Evolutionary conservation across 2,888 invertebrate genomes (phyloP), one percentile per base, ranked within the genome.

Genomic region (Xestia c-nigrum): DNA sequence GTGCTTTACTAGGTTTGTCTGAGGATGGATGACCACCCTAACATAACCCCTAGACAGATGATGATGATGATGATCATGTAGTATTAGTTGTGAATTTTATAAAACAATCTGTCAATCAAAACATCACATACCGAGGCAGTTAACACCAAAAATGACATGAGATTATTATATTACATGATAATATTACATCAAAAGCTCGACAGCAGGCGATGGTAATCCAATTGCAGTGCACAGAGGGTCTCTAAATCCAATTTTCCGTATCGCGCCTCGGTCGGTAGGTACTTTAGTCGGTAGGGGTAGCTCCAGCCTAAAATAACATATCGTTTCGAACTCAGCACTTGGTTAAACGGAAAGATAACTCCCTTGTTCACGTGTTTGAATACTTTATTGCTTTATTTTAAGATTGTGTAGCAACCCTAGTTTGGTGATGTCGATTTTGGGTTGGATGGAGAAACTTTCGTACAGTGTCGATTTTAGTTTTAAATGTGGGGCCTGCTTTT

Each of bases 241-340:
- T 74, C 83, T 81, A 87, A 88, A 89, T 88, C 85, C 81, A 89
- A 89, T 89, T 89, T 87, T 80, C 87, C 87, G 83, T 87, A 83
- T 89, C 75, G 78, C 86, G 81, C 86, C 81, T 88, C 83, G 73
- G 67, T 78, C 40, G 64, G 52, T 76, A 79, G 63, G 65, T 80
- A 80, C 83, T 78, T 81, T 19, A 57, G 75, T 73, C 68, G 43
- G 67, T 67, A 65, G 68, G 79, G 71, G 75, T 77, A 77, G 61
- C 63, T 71, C 21, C 70, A 46, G 85, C 86, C 85, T 85, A 88
- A 85, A 88, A 89, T 88, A 85, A 88, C 85, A 86, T 86, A 88
- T 88, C 86, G 80, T 65, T 57, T 52, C 67, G n/a, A 76, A 81
- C 74, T 74, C 78, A 81, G 78, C 79, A 81, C 82, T 86, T 66